Evolutionary conservation across 1,140 invertebrate species (phyloP), one percentile per base, ranked within the genome.

Genomic region (Bombus fervidus): DNA sequence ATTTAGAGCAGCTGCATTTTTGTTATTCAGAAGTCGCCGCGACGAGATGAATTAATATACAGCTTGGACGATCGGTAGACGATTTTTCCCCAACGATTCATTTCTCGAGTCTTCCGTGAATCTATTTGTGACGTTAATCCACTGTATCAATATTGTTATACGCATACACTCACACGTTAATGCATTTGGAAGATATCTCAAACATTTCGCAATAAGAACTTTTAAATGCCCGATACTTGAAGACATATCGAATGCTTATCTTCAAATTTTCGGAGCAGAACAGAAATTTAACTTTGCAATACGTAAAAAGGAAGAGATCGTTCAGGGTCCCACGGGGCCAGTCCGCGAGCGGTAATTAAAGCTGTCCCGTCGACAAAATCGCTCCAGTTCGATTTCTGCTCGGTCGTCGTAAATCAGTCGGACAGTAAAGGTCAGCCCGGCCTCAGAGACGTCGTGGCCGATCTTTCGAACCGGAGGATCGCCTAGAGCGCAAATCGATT

Each of bases 371-470:
- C 81, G 73, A 85, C 74, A 84, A 79, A 86, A 78, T 90, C 90
- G 89, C 87, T 86, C 90, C 86, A 89, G 82, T 90, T 90, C 89
- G 90, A 91, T 91, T 90, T 90, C 89, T 87, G 85, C 82, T 41
- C 86, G 68, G 82, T 76, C 81, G 62, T 91, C 90, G 90, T 91
- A 91, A 91, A 91, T 91, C 90, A 91, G 41, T 3, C 77, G 78
- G 89, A 90, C 89, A 85, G 89, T 71, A 90, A 86, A 91, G 86
- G 87, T 88, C 89, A 88, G 81, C 66, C 53, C 59, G 3, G 79
- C 31, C 59, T 28, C 39, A 37, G 18, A 41, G 34, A 64, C 86
- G 71, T 87, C 59, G 75, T 41, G 64, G 47, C 31, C 34, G 39
- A 76, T 62, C 64, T 47, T 66, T 62, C 53, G 47, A n/a, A 22